phyloP scores from a whole-genome alignment of 2,113 vertebrate genomes.

The Pogona vitticeps region DNA sequence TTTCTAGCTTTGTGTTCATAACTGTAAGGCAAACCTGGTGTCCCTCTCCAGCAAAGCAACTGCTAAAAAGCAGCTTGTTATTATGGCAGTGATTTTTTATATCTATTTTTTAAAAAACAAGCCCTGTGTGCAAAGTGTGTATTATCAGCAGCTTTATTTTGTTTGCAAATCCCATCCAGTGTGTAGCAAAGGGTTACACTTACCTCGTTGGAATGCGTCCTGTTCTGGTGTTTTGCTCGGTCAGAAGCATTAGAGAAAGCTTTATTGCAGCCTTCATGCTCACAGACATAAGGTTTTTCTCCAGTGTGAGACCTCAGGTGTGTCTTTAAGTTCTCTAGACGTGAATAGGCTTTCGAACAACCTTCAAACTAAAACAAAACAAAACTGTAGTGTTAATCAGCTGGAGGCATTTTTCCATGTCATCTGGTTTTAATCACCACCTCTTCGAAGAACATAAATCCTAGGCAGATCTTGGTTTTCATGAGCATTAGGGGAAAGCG shows the following conservation, averaged over 20 bases:
- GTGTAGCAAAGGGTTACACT: slow-evolving; percentile 12
- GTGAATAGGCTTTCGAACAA: slow-evolving; percentile 95
- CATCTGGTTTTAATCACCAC: slow-evolving; percentile 66
- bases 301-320: slow-evolving; percentile 98
- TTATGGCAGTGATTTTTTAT: slow-evolving; percentile 40
- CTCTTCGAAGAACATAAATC: slow-evolving; percentile 62
- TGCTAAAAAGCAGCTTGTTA: slow-evolving; percentile 50
- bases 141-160: slow-evolving; percentile 59
- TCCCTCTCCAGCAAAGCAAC: slow-evolving; percentile 64
- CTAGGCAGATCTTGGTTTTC: slow-evolving; percentile 48
- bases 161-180: neutral
- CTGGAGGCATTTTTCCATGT: slow-evolving; percentile 57
- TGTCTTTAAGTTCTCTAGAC: slow-evolving; percentile 98
- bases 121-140: slow-evolving; percentile 57
- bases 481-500: slow-evolving; percentile 20
- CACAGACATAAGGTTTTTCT: slow-evolving; percentile 97
- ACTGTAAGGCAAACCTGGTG: slow-evolving; percentile 50
- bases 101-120: slow-evolving; percentile 34
- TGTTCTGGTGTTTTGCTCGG: slow-evolving; percentile 98
- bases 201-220: slow-evolving; percentile 99
- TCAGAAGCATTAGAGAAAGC: slow-evolving; percentile 99
- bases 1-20: slow-evolving; percentile 61
- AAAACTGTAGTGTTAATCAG: slow-evolving; percentile 66
- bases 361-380: slow-evolving; percentile 90
- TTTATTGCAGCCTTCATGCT: slow-evolving; percentile 98